Base-by-base conservation (phyloP, 2,797 vertebrate genomes). In the Aphelocoma californica region DNA sequence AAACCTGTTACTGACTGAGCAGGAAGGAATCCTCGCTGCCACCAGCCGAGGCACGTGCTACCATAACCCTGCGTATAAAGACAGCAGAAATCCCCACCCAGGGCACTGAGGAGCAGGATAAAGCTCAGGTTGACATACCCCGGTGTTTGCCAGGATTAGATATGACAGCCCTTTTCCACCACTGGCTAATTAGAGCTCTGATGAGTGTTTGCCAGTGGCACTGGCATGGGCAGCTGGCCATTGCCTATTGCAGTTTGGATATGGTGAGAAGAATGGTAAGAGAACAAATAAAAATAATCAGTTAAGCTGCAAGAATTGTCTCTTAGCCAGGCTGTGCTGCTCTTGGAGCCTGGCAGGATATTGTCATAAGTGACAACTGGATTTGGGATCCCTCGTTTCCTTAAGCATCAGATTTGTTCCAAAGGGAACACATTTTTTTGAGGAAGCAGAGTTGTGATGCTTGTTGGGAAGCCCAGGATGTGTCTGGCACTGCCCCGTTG, bases 1-100 rank as follows among this genome's bases (percentile, higher is more conserved):
- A n/a, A 60, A 56, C 26, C 61, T 64, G 8, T 25, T 21, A 4
- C 26, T 38, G 57, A 5, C 18, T 7, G 17, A 66, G 65, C 51
- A 78, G 81, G 83, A 70, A 28, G 84, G 70, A 77, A 34, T 70
- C 60, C 38, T 36, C 0, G 0, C n/a, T 60, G 71, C 70, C 66
- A 36, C 13, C 28, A 38, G 31, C 50, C 40, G 36, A 47, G 60
- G 24, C 23, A 50, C 0, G 0, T 5, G 4, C 69, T 74, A 0
- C 73, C 36, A 9, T 47, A 47, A 40, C 17, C 31, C 32, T 2
- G 1, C 0, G 1, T 3, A 5, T 21, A 38, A 23, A n/a, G 12
- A 12, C 29, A 56, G 66, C 14, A 50, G n/a, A 71, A 89, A 56
- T 91, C 36, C 44, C 31, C 26, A 5, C 19, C 29, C 10, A 23